Evolutionary conservation across 1,140 invertebrate species (phyloP).

Genomic region (Plutomurus gul): DNA sequence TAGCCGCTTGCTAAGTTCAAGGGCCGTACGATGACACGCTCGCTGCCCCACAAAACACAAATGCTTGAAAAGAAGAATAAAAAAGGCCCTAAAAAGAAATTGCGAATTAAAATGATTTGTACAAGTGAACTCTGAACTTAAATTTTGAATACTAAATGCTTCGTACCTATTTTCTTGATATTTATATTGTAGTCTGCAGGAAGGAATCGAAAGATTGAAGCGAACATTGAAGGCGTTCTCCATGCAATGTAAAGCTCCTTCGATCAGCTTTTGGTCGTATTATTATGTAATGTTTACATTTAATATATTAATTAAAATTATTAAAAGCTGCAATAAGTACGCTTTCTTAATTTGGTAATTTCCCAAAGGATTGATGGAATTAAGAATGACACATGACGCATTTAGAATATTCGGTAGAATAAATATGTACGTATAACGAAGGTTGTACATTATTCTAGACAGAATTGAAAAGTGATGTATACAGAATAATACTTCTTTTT

Average conservation of each 20-base stretch:
- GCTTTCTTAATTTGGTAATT: too few relatives aligned
- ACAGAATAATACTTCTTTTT: too few relatives aligned
- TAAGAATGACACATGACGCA: too few relatives aligned
- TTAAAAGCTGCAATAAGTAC: too few relatives aligned
- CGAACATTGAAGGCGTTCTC: constrained; percentile 79
- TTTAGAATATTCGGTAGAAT: too few relatives aligned
- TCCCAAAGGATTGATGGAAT: too few relatives aligned
- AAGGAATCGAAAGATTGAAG: constrained; percentile 76
- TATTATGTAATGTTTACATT: too few relatives aligned
- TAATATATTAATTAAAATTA: too few relatives aligned
- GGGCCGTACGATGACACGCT: constrained; percentile 77
- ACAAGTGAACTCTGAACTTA: not conserved
- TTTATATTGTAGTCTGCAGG: constrained; percentile 77
- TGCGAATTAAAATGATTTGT: not conserved
- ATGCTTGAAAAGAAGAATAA: constrained; percentile 83
- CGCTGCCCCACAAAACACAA: constrained; percentile 76
- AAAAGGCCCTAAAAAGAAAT: constrained; percentile 70
- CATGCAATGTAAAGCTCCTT: constrained; percentile 75
- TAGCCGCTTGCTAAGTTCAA: constrained; percentile 77
- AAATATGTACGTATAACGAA: too few relatives aligned
- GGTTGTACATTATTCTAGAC: too few relatives aligned
- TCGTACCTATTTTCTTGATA: constrained; percentile 77
- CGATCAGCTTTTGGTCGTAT: too few relatives aligned
- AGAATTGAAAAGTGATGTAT: too few relatives aligned
- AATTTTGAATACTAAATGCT: not conserved